Conservation (phyloP, 1,140 invertebrate species). For the Metaphire vulgaris region DNA sequence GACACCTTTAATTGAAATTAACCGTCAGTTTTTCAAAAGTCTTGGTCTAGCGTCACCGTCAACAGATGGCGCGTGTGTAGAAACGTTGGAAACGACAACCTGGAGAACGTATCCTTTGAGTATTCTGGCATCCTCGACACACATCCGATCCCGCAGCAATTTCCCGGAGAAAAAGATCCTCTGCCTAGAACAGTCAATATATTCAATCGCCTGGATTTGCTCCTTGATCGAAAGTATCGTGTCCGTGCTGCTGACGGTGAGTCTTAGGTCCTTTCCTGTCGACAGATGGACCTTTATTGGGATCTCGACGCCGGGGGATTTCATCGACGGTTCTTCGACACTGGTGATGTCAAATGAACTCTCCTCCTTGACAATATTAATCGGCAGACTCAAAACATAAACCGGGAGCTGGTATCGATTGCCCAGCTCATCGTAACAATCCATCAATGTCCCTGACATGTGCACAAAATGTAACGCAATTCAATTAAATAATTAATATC, state of each 20-base stretch:
- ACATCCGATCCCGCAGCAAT: slow-evolving; percentile 78
- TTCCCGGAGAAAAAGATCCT: slow-evolving; percentile 92
- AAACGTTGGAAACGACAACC: slow-evolving; percentile 60
- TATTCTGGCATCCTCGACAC: slow-evolving; percentile 80
- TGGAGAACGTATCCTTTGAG: slow-evolving; percentile 83
- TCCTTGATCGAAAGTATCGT: slow-evolving; percentile 74
- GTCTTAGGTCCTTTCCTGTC: slow-evolving; percentile 75
- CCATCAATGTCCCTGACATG: slow-evolving; percentile 73
- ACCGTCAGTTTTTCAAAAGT: not conserved
- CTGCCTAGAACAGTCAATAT: slow-evolving; percentile 72
- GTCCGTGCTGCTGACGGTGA: slow-evolving; percentile 75
- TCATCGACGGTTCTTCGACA: slow-evolving; percentile 54
- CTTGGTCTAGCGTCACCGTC: no score
- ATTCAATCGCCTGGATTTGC: slow-evolving; percentile 78
- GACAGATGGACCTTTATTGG: slow-evolving; percentile 78
- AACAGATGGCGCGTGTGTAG: no score
- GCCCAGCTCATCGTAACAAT: slow-evolving; percentile 94
- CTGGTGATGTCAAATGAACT: not conserved
- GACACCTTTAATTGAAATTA: not conserved
- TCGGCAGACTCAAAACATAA: slow-evolving; percentile 86
- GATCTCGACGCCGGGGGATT: slow-evolving; percentile 67
- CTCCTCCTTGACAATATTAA: slow-evolving; percentile 75
- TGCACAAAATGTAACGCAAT: no score
- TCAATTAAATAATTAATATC: no score
- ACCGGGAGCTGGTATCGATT: slow-evolving; percentile 89